Evolutionary conservation across 1,140 invertebrate genomes (phyloP).

Genomic region (Piezodorus guildinii): DNA sequence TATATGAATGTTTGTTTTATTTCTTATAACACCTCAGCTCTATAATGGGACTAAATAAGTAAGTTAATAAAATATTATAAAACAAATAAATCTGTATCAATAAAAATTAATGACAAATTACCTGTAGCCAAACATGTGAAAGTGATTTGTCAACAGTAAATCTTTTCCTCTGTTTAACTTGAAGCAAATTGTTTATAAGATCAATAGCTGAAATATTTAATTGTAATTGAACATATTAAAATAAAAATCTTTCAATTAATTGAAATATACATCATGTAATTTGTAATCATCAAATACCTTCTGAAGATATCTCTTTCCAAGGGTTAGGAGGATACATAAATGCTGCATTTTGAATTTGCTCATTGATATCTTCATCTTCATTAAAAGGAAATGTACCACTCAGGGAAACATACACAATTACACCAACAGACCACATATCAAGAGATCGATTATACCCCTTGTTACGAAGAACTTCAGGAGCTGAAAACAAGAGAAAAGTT

Average conservation of each 20-base stretch:
- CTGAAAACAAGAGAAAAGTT: constrained; percentile 39
- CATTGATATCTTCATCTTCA: constrained; percentile 98
- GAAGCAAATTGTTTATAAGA: constrained; percentile 92
- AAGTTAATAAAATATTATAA: no score
- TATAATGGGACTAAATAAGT: no score
- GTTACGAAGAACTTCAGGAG: constrained; percentile 95
- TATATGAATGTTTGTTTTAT: no score
- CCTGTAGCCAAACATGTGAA: constrained; percentile 86
- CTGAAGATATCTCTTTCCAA: constrained; percentile 95
- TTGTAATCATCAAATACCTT: constrained; percentile 51
- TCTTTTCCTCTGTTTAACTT: constrained; percentile 96
- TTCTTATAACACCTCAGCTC: no score
- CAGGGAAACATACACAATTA: constrained; percentile 93
- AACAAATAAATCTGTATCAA: neutral
- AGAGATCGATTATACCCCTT: constrained; percentile 97
- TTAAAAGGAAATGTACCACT: constrained; percentile 98
- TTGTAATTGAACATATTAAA: constrained; percentile 11
- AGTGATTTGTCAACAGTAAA: constrained; percentile 95
- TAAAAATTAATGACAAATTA: constrained; percentile 34
- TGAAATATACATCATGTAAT: constrained; percentile 6
- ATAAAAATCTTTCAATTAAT: constrained; percentile 17
- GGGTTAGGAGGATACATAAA: constrained; percentile 99
- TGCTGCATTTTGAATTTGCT: constrained; percentile 98
- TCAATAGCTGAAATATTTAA: constrained; percentile 73
- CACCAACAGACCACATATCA: constrained; percentile 99